Evolutionary conservation across 2,113 vertebrate genomes (phyloP).

Genomic region (Myotis yumanensis): DNA sequence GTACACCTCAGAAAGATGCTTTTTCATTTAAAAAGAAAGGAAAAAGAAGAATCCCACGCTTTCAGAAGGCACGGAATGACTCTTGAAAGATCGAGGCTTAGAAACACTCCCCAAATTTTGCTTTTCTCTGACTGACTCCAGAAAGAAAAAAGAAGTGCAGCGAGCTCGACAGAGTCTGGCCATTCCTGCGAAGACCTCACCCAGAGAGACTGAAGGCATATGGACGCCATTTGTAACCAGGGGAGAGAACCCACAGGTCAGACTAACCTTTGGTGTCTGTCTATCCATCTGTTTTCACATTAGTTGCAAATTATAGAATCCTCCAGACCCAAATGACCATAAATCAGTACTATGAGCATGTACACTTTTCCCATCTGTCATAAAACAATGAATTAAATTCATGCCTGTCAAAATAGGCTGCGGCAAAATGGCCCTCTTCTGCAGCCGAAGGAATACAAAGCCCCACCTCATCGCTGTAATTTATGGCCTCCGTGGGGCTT

Average conservation of each 20-base stretch:
- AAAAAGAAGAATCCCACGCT: neutral
- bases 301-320: conserved; percentile 96
- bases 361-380: conserved; percentile 97
- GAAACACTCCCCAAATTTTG: neutral
- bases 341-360: conserved; percentile 95
- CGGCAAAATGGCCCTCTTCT: conserved; percentile 91
- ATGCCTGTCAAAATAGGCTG: conserved; percentile 95
- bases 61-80: neutral
- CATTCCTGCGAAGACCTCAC: conserved; percentile 86
- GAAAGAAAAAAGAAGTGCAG: neutral
- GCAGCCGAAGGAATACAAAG: conserved; percentile 95
- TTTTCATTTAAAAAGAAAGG: conserved; percentile 17
- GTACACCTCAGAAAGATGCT: neutral
- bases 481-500: conserved; percentile 97
- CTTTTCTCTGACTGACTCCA: conserved; percentile 49
- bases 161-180: conserved; percentile 31
- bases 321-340: conserved; percentile 97
- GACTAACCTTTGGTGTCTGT: conserved; percentile 92
- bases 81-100: neutral
- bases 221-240: conserved; percentile 96
- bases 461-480: conserved; percentile 96
- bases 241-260: conserved; percentile 90
- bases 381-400: conserved; percentile 99
- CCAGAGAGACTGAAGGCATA: conserved; percentile 88
- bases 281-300: conserved; percentile 99